Evolutionary conservation across 1,140 invertebrate genomes (phyloP).

Genomic region (Bombyx mandarina): DNA sequence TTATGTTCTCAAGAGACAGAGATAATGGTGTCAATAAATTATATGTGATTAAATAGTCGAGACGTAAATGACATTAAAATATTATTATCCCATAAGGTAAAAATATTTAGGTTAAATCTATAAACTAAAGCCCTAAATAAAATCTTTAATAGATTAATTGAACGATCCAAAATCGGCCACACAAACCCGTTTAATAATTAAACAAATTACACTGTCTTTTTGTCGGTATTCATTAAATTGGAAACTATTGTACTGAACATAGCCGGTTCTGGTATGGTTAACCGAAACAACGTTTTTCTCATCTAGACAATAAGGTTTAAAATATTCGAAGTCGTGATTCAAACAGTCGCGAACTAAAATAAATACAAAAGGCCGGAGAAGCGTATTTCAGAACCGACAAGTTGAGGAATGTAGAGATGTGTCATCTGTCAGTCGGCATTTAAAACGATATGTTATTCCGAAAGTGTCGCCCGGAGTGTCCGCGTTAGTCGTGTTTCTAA

Average conservation of each 20-base stretch:
- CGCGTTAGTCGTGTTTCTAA: conserved; percentile 45
- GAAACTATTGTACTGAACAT: conserved; percentile 26
- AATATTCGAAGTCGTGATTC: background rate
- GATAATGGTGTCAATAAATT: conserved; percentile 47
- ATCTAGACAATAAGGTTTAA: conserved; percentile 17
- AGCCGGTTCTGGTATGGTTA: conserved; percentile 1
- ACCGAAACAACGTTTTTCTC: background rate
- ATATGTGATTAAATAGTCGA: conserved; percentile 32
- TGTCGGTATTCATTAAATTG: conserved; percentile 48
- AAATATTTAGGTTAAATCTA: too few species aligned
- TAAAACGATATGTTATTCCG: conserved; percentile 67
- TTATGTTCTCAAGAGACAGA: conserved; percentile 34
- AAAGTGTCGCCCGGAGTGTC: conserved; percentile 33
- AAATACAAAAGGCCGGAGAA: conserved; percentile 42
- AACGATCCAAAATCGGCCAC: conserved; percentile 24
- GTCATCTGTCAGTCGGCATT: conserved; percentile 69
- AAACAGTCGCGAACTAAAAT: conserved; percentile 20
- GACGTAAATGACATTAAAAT: conserved; percentile 18
- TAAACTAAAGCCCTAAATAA: too few species aligned
- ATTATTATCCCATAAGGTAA: conserved; percentile 1
- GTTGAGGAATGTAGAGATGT: conserved; percentile 70
- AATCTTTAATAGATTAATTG: too few species aligned
- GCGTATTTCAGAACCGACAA: conserved; percentile 62
- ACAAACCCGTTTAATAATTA: conserved; percentile 35
- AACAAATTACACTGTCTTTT: conserved; percentile 32